Evolutionary conservation across 2,797 vertebrate species (phyloP).

Genomic region (Phrynocephalus forsythii): DNA sequence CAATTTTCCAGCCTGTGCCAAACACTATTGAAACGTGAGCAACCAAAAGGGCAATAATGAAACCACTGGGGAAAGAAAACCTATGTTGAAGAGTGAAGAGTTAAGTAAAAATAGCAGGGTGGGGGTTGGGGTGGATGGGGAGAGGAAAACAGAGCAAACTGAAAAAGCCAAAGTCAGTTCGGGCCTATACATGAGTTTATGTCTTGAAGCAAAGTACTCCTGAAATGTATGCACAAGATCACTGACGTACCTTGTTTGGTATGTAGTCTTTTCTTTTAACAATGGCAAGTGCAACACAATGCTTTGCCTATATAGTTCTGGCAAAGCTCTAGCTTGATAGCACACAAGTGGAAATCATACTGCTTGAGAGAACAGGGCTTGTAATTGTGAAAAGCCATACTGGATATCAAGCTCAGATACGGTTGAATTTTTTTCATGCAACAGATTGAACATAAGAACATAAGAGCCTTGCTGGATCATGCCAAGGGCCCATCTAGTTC

Average conservation of each 20-base stretch:
- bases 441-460: too few species aligned
- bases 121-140: neutral
- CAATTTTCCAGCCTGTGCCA: constrained; percentile 61
- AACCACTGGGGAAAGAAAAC: neutral
- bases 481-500: too few species aligned
- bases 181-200: neutral
- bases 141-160: constrained; percentile 27
- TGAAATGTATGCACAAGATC: constrained; percentile 37
- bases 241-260: neutral
- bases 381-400: too few species aligned
- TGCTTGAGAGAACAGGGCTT: too few species aligned
- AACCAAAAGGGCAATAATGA: constrained; percentile 58
- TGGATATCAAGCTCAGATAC: too few species aligned
- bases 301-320: too few species aligned
- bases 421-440: too few species aligned
- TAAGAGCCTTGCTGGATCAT: too few species aligned
- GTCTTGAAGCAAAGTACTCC: constrained; percentile 7
- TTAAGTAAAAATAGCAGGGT: constrained; percentile 9
- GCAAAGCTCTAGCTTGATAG: too few species aligned
- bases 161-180: constrained; percentile 15
- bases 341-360: too few species aligned
- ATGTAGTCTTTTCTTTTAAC: neutral
- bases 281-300: too few species aligned
- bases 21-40: constrained; percentile 58
- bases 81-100: neutral